Evolutionary conservation across 2,888 invertebrate species (phyloP), one percentile per base, ranked within the genome.

Genomic region (Sympetrum striolatum): DNA sequence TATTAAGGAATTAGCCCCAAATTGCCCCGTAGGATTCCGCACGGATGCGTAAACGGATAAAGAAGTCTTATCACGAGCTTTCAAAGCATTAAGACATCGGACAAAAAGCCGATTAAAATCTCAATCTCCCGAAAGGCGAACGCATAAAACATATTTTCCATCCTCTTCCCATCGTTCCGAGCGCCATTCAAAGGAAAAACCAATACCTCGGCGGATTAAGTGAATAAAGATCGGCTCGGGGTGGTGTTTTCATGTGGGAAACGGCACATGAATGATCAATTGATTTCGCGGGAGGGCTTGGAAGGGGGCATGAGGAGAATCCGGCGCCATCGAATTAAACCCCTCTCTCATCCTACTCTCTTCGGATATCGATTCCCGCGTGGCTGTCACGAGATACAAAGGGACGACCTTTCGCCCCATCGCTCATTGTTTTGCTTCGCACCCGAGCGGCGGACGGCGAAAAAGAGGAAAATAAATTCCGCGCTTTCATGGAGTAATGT

Each of bases 101-200:
- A 86, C 86, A 86, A 86, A 86, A 86, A 86, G 86, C 86, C 86
- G 86, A 86, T 86, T 86, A 86, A 86, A 86, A 86, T 60, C 60
- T 60, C 64, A 60, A 86, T 86, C 86, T 64, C 86, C 86, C 35
- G 64, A 48, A 64, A 60, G 86, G 37, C 58, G 37, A 64, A 64
- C 58, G 58, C 35, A 53, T 53, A 35, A 58, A 82, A 60, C 86
- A 86, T 86, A 86, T 86, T 86, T 86, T 86, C 86, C 60, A 53
- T 37, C 58, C 86, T 58, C 86, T 64, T 86, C 18, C 86, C 86
- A 64, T 86, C 86, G 64, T 86, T 86, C n/a, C 37, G 44, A 35
- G 82, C 82, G 82, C 82, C 82, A 82, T 64, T 60, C 86, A 86
- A 86, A 86, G 86, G 86, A 60, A 86, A 86, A 86, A 86, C 86